Evolutionary conservation across 64 coral and sea anemone species (phyloP).

Genomic region (Pachyseris speciosa): DNA sequence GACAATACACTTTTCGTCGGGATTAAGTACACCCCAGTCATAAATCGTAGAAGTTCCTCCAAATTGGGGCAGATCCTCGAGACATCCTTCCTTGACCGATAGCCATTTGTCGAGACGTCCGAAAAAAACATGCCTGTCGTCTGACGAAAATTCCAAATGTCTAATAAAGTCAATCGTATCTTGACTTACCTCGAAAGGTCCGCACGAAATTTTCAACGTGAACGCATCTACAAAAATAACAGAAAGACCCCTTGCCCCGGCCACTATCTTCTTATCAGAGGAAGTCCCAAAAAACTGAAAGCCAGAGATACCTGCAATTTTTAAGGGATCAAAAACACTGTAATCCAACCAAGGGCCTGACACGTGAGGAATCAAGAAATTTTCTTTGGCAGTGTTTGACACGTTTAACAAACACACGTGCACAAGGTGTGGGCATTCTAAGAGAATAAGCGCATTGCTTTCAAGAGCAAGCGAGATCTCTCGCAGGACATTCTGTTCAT

Average conservation of each 20-base stretch:
- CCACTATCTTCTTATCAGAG: background rate
- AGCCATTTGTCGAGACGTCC: conserved; percentile 7
- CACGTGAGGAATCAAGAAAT: background rate
- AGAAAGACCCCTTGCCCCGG: background rate
- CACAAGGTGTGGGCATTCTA: background rate
- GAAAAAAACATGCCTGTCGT: background rate
- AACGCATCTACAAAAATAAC: no score
- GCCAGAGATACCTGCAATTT: background rate
- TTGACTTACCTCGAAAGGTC: background rate
- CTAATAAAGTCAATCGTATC: background rate
- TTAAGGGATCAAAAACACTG: background rate
- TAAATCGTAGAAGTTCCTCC: background rate
- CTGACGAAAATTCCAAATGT: background rate
- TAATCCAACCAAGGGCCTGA: background rate
- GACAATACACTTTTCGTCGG: background rate
- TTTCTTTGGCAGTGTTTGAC: background rate
- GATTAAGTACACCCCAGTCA: background rate
- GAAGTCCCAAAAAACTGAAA: background rate
- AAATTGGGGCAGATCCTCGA: background rate
- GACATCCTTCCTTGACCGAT: conserved; percentile 8
- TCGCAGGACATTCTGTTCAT: background rate
- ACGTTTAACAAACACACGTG: background rate
- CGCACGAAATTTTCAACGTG: background rate
- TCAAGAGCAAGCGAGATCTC: background rate
- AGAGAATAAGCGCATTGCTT: background rate